Percentiles rank a stretch among this genome's conserved stretches.
Evolutionary conservation across 2,888 invertebrate genomes (phyloP).

Genomic region (Metalampra italica): DNA sequence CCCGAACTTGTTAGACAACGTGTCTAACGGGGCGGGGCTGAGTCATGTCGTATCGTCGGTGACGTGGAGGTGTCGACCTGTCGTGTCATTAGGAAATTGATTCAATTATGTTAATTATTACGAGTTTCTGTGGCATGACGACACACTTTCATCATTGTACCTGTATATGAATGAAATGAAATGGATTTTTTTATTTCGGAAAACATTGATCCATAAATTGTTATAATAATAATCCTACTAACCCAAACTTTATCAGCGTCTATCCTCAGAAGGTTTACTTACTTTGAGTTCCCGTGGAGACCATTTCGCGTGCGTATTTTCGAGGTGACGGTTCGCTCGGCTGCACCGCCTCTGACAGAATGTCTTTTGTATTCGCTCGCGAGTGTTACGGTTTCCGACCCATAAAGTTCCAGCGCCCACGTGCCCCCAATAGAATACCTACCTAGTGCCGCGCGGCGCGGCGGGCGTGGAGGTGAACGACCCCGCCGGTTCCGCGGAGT

Average conservation of each 20-base stretch:
- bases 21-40: not conserved
- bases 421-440: not conserved
- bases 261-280: too few species aligned
- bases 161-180: not conserved
- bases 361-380: too few species aligned
- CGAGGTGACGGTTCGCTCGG: not conserved
- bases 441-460: too few species aligned
- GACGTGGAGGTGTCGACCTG: not conserved
- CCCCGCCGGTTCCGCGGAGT: not conserved
- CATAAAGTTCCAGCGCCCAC: constrained; percentile 29
- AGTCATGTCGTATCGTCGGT: not conserved
- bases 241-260: too few species aligned
- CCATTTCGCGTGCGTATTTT: not conserved
- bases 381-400: constrained; percentile 28
- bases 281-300: too few species aligned
- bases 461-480: not conserved
- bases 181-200: too few species aligned
- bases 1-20: not conserved
- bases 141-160: not conserved
- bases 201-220: too few species aligned
- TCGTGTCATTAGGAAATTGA: not conserved
- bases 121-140: too few species aligned
- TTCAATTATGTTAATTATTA: not conserved
- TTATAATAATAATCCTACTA: too few species aligned
- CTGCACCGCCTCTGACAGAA: not conserved